phyloP scores from a whole-genome alignment of 2,888 invertebrate species.

The Pseudococcus viburni region DNA sequence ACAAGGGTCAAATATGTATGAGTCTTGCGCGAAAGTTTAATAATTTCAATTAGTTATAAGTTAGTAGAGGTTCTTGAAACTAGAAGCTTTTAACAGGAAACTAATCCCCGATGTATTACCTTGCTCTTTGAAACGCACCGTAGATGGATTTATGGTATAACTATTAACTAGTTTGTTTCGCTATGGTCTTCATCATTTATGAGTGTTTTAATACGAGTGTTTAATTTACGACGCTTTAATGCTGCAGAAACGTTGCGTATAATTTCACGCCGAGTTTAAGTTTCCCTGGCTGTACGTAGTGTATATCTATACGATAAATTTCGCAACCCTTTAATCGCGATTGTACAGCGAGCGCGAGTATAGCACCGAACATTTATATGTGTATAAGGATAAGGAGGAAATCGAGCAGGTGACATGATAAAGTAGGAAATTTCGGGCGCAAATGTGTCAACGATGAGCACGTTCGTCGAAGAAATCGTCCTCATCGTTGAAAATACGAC shows the following conservation, averaged over 20 bases:
- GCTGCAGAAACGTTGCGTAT: conserved; percentile 19
- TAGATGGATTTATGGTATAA: conserved; percentile 50
- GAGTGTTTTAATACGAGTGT: conserved; percentile 45
- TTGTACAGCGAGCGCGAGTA: neutral
- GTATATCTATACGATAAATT: conserved; percentile 1
- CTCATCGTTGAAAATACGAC: neutral
- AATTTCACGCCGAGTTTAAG: conserved; percentile 38
- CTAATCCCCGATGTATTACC: conserved; percentile 54
- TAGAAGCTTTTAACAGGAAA: conserved; percentile 50
- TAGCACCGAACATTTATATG: neutral
- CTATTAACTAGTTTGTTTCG: conserved; percentile 54
- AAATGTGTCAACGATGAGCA: conserved; percentile 23
- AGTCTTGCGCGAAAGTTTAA: conserved; percentile 52
- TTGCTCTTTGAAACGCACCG: conserved; percentile 41
- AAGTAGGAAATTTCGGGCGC: neutral
- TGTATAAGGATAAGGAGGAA: conserved; percentile 3
- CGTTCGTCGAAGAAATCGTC: neutral
- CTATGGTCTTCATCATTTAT: conserved; percentile 51
- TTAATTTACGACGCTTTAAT: conserved; percentile 41
- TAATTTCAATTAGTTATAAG: conserved; percentile 57
- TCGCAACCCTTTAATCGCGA: neutral
- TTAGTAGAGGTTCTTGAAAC: conserved; percentile 47
- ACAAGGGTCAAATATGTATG: conserved; percentile 49
- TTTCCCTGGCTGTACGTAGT: neutral
- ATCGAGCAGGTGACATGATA: conserved; percentile 27